phyloP scores from a whole-genome alignment of 2,113 vertebrate species.

The Dunckerocampus dactyliophorus region DNA sequence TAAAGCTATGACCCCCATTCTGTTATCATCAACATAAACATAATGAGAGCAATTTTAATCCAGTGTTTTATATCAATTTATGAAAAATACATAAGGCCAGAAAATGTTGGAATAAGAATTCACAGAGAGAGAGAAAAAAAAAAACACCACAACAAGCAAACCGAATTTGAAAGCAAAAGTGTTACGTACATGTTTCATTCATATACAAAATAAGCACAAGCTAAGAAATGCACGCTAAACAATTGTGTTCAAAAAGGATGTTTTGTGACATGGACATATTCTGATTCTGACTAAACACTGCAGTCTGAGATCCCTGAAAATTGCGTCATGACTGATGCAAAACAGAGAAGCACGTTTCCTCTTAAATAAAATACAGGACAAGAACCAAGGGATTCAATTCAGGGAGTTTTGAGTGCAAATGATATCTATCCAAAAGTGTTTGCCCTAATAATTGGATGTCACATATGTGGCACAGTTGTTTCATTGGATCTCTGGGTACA shows the following conservation, averaged over 20 bases:
- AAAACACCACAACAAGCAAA: conserved; percentile 61
- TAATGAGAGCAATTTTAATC: conserved; percentile 57
- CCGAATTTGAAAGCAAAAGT: conserved; percentile 33
- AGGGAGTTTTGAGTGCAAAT: conserved; percentile 48
- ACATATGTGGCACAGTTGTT: conserved; percentile 60
- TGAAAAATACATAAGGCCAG: conserved; percentile 72
- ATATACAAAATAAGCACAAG: conserved; percentile 46
- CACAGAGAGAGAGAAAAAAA: conserved; percentile 42
- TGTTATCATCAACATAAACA: conserved; percentile 56
- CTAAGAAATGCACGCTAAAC: conserved; percentile 53
- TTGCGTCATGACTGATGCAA: conserved; percentile 45
- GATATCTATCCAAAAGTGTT: conserved; percentile 47
- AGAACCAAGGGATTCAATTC: conserved; percentile 45
- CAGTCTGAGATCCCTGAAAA: conserved; percentile 67
- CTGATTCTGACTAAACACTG: conserved; percentile 44
- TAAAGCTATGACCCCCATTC: conserved; percentile 77
- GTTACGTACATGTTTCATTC: conserved; percentile 42
- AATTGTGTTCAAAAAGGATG: conserved; percentile 36
- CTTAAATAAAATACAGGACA: conserved; percentile 42
- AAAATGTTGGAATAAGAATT: conserved; percentile 58
- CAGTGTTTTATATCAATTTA: conserved; percentile 67
- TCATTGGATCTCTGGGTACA: conserved; percentile 51
- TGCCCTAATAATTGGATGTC: conserved; percentile 38
- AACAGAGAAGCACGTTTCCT: conserved; percentile 42
- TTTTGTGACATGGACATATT: conserved; percentile 39